Evolutionary conservation across 2,113 vertebrate genomes (phyloP), one percentile per base, ranked within the genome.

Genomic region (Xiphophorus couchianus): DNA sequence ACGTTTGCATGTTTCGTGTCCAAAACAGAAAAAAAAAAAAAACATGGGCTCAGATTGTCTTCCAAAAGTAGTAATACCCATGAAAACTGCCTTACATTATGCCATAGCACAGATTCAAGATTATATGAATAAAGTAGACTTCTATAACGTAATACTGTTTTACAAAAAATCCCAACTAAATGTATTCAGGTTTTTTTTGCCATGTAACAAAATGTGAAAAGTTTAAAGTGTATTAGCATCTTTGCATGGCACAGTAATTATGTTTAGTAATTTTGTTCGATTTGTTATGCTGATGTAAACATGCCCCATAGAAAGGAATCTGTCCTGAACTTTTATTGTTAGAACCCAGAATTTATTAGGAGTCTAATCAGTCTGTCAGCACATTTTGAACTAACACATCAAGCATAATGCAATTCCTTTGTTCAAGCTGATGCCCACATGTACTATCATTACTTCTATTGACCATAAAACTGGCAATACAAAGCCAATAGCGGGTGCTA

Each of bases 381-480:
- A 65, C 42, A 72, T 81, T 85, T 67, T 78, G 54, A 66, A 75
- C 76, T 66, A 77, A 77, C 80, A 62, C 67, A 68, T 67, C 19
- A 63, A 64, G 33, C 72, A 74, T 79, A 84, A 86, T 81, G 69
- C 44, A 77, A 3, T 71, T 81, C 48, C 71, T 83, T 74, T 88
- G 66, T 86, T 87, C 74, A 33, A 58, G 77, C 74, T 75, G 70
- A 78, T 76, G 74, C 67, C 62, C 69, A 74, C 54, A 58, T 82
- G 81, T 77, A 65, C 75, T 63, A 86, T 81, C 76, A 86, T 88
- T 74, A 83, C 73, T 62, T 84, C 76, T 79, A 82, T 39, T 84
- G 88, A 81, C 84, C 78, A 84, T 88, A 87, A 91, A 91, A 86
- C 42, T 31, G 60, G 82, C 72, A 31, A 80, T 74, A 78, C 70